These are phyloP conservation scores for Lampris incognitus DNA, from an alignment of 2,113 vertebrate species.

Conservation along the genomic window DNA sequence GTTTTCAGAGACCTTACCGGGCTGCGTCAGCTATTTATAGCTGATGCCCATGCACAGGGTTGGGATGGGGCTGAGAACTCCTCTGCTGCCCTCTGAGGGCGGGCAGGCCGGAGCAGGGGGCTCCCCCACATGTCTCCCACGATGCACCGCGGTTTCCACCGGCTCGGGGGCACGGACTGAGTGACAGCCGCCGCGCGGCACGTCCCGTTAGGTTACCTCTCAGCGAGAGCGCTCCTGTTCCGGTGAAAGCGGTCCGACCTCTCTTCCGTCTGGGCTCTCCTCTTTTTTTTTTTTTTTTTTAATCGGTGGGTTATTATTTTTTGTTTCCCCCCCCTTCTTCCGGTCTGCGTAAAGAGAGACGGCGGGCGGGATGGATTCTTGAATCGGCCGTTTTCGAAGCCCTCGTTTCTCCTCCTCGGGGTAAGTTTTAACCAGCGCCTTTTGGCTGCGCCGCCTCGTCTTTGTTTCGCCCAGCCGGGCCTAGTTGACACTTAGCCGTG, in stretches of 20 bases:
- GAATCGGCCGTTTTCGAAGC: constrained; percentile 51
- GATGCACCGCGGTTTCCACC: constrained; percentile 50
- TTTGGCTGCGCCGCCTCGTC: constrained; percentile 52
- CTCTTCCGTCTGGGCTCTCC: too few species aligned
- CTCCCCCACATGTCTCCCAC: constrained; percentile 53
- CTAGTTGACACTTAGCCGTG: constrained; percentile 22
- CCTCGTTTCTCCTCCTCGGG: constrained; percentile 54
- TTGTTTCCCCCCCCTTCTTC: background rate
- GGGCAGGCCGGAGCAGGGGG: background rate
- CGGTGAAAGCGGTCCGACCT: too few species aligned
- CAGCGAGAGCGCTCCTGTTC: too few species aligned
- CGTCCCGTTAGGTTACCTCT: too few species aligned
- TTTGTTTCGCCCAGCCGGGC: constrained; percentile 73
- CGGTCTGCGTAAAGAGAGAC: constrained; percentile 34
- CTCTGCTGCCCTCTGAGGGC: background rate
- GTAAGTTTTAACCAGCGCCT: constrained; percentile 72
- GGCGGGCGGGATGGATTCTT: constrained; percentile 43
- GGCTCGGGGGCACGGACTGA: constrained; percentile 16
- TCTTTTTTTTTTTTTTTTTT: constrained; percentile 24
- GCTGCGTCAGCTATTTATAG: too few species aligned
- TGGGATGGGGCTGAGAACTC: too few species aligned
- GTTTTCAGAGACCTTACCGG: too few species aligned
- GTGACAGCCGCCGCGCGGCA: constrained; percentile 40
- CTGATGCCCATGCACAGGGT: too few species aligned
- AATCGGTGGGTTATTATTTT: background rate